phyloP scores from a whole-genome alignment of 1,140 invertebrate species.

The Orius insidiosus region DNA sequence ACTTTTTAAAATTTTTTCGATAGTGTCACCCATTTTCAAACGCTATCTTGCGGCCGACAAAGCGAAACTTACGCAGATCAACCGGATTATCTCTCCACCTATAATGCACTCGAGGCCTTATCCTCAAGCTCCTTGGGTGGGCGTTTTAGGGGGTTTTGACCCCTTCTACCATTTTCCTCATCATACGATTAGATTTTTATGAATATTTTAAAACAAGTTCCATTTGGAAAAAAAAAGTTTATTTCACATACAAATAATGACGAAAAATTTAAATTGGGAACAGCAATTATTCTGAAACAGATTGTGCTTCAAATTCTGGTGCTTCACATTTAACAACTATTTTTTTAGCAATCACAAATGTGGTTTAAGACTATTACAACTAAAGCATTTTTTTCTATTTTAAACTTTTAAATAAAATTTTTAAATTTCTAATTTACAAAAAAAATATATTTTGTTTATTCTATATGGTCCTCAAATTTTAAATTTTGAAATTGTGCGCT shows the following conservation, averaged over 20 bases:
- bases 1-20: too few species aligned
- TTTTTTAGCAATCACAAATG: constrained; percentile 7
- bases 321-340: constrained; percentile 9
- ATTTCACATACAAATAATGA: constrained; percentile 15
- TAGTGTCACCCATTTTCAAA: too few species aligned
- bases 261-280: constrained; percentile 8
- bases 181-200: too few species aligned
- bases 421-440: neutral
- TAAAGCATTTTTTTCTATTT: constrained; percentile 1
- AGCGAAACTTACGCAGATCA: too few species aligned
- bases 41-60: too few species aligned
- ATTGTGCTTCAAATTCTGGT: constrained; percentile 10
- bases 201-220: too few species aligned
- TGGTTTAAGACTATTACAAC: constrained; percentile 9
- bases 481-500: constrained; percentile 3
- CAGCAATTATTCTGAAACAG: constrained; percentile 8
- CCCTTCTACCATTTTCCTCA: too few species aligned
- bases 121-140: too few species aligned
- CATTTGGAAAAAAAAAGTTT: constrained; percentile 6
- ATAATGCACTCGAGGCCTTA: too few species aligned
- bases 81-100: too few species aligned
- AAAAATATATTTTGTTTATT: neutral
- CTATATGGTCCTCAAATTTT: neutral
- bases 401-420: neutral
- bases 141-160: too few species aligned